Evolutionary conservation across 2,888 invertebrate genomes (phyloP), one percentile per base, ranked within the genome.

Genomic region (Melieria omissa): DNA sequence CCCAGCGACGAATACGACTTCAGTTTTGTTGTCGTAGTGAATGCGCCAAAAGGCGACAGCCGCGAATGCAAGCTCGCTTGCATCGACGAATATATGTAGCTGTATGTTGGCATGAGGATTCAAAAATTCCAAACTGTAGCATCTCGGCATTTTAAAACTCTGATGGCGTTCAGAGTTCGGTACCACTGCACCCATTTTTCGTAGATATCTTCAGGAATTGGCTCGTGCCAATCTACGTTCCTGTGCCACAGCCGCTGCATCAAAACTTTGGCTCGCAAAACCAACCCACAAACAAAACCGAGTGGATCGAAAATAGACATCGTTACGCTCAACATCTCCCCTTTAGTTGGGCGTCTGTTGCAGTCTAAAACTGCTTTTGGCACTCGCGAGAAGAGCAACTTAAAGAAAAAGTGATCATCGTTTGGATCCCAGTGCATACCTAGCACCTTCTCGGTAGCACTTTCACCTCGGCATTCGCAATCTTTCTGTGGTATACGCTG

Each of bases 271-370:
- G 65, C 55, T 3, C 44, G 7, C 64, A 64, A 16, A 12, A 64
- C 41, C n/a, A 64, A n/a, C 14, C 16, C 47, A 12, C 29, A 29
- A 41, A 55, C 41, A 52, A 65, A 65, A 0, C 65, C 65, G 55
- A 55, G n/a, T 44, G 65, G 54, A 42, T 65, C 55, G 10, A 55
- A 65, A 16, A 65, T 55, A 8, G 65, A 54, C 65, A 65, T 55
- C n/a, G 42, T 7, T 5, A 65, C 65, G 45, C 55, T 55, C n/a
- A 65, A 42, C 8, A 42, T 44, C 42, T 65, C 65, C 5, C 55
- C 45, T 54, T 65, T 65, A 41, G 65, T 65, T 41, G 65, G 65
- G 4, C 44, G 44, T 41, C 55, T 44, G 5, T 42, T 12, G 14
- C 55, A 41, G 29, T 54, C 45, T 49, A 65, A 45, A 7, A 65